Percentiles rank a stretch among this genome's conserved stretches.
Evolutionary conservation across 2,113 vertebrate genomes (phyloP).

Genomic region (Alethe castanea): DNA sequence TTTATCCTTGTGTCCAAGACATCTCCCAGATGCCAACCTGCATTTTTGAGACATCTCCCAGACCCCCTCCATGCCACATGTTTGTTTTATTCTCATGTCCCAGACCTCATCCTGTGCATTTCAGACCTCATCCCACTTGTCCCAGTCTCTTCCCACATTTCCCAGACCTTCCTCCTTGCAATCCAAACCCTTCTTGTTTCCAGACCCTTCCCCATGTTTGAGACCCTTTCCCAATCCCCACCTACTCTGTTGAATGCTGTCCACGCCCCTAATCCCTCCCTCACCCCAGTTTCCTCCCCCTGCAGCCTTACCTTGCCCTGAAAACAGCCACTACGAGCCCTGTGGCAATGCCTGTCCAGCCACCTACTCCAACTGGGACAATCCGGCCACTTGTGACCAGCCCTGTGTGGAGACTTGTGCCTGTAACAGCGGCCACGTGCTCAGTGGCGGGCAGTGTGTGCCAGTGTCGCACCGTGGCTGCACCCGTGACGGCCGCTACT

Average conservation of each 20-base stretch:
- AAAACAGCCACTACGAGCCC: conserved; percentile 72
- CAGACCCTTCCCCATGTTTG: not conserved
- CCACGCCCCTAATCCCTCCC: not conserved
- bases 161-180: not conserved
- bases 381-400: not conserved
- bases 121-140: not conserved
- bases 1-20: not conserved
- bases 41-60: too few species aligned
- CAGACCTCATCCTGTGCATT: not conserved
- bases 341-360: conserved; percentile 66
- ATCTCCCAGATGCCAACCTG: not conserved
- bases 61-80: not conserved
- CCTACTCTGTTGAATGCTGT: not conserved
- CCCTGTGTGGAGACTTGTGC: conserved; percentile 69
- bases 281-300: not conserved
- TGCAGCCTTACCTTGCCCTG: conserved; percentile 57
- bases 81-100: not conserved
- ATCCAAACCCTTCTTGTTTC: not conserved
- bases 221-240: not conserved
- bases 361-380: not conserved
- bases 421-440: conserved; percentile 52
- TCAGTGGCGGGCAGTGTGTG: conserved; percentile 38
- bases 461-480: conserved; percentile 51
- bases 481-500: not conserved
- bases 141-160: not conserved